Conservation (phyloP, 2,888 invertebrate genomes). For the Oasisia sp. region DNA sequence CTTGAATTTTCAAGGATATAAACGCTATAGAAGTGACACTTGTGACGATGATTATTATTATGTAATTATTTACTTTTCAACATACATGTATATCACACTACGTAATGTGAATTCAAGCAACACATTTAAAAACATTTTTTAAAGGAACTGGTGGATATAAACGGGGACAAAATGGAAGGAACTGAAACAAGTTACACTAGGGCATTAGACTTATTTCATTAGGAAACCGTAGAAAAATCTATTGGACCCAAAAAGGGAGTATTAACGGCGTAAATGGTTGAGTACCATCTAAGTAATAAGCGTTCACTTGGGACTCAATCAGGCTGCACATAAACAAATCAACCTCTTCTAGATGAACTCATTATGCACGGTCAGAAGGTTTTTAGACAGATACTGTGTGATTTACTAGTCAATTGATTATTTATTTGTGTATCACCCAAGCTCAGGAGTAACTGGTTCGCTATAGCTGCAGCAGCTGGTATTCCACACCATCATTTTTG, state of each 20-base stretch:
- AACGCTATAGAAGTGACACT: too few species aligned
- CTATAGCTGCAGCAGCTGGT: neutral
- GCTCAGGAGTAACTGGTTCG: neutral
- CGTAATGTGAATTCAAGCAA: too few species aligned
- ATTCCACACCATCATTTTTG: neutral
- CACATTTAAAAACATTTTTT: too few species aligned
- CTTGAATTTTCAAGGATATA: too few species aligned
- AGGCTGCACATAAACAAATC: neutral
- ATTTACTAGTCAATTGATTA: neutral
- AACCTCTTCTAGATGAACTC: neutral
- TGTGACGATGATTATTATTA: too few species aligned
- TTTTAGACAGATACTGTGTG: neutral
- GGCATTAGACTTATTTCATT: too few species aligned
- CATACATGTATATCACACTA: too few species aligned
- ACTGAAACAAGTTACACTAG: too few species aligned
- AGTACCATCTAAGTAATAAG: neutral
- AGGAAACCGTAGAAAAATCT: neutral
- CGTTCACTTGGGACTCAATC: neutral
- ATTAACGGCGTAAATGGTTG: neutral
- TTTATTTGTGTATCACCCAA: neutral
- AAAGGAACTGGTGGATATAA: too few species aligned
- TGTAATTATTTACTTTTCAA: too few species aligned
- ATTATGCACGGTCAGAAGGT: neutral
- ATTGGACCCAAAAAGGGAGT: neutral
- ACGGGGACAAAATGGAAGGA: too few species aligned